Conservation (phyloP, 2,888 invertebrate genomes). For the Ochlodes sylvanus region DNA sequence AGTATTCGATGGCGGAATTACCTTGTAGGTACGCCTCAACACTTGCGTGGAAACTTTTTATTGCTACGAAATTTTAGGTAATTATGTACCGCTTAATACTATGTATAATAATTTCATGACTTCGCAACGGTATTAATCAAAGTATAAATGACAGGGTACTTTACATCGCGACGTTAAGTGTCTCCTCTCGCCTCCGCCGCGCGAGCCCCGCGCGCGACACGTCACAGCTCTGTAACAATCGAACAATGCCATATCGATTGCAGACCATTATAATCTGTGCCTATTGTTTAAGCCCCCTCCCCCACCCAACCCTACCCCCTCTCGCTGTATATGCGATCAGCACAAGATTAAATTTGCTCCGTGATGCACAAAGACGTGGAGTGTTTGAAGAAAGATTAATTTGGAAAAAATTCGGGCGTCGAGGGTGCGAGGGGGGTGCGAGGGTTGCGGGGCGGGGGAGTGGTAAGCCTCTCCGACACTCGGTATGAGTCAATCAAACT, state of each 20-base stretch:
- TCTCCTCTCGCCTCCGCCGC: too few species aligned
- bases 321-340: conserved; percentile 48
- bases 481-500: conserved; percentile 16
- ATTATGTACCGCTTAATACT: too few species aligned
- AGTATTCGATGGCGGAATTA: too few species aligned
- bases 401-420: conserved; percentile 67
- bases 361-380: conserved; percentile 65
- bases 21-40: too few species aligned
- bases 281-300: conserved; percentile 41
- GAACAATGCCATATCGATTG: conserved; percentile 36
- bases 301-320: conserved; percentile 21
- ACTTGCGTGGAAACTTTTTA: too few species aligned
- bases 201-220: background rate
- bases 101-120: too few species aligned
- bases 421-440: conserved; percentile 4
- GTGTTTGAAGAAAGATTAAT: conserved; percentile 82
- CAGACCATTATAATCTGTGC: conserved; percentile 42
- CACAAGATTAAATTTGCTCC: conserved; percentile 69
- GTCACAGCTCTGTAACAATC: conserved; percentile 32
- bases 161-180: too few species aligned
- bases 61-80: too few species aligned
- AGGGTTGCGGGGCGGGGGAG: conserved; percentile 10
- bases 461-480: conserved; percentile 13
- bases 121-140: too few species aligned
- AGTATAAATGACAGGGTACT: too few species aligned